phyloP scores from a whole-genome alignment of 2,113 vertebrate species.

The Platichthys stellatus region DNA sequence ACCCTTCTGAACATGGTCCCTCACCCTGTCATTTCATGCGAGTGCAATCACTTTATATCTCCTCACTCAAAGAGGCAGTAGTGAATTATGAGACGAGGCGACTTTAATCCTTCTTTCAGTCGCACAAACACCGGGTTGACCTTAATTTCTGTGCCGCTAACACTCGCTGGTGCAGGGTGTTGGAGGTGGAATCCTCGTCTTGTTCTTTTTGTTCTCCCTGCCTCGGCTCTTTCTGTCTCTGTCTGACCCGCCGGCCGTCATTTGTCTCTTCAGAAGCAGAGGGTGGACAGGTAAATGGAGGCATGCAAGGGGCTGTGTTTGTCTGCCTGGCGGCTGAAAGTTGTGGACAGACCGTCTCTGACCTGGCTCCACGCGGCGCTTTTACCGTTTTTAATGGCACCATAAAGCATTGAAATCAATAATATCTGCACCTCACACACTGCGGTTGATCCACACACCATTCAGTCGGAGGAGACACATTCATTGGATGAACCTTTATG shows the following conservation, averaged over 20 bases:
- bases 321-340: slow-evolving; percentile 2
- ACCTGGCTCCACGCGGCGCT: slow-evolving; percentile 15
- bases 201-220: slow-evolving; percentile 4
- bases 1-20: not conserved
- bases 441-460: not conserved
- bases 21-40: too few relatives aligned
- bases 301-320: slow-evolving; percentile 4
- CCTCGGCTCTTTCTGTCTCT: not conserved
- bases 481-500: not conserved
- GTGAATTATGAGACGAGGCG: slow-evolving; percentile 63
- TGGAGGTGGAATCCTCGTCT: slow-evolving; percentile 10
- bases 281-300: slow-evolving; percentile 35
- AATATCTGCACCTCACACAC: not conserved
- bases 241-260: slow-evolving; percentile 18
- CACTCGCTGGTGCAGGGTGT: not conserved
- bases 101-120: slow-evolving; percentile 65
- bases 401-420: slow-evolving; percentile 9
- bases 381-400: not conserved
- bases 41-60: slow-evolving; percentile 39
- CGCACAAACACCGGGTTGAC: slow-evolving; percentile 59
- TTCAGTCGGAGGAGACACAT: not conserved
- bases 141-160: slow-evolving; percentile 66
- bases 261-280: slow-evolving; percentile 38
- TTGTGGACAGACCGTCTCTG: not conserved
- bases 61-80: slow-evolving; percentile 16